These are phyloP conservation scores for Eurytoma californica DNA, from an alignment of 2,888 invertebrate species.

Conservation along the genomic window DNA sequence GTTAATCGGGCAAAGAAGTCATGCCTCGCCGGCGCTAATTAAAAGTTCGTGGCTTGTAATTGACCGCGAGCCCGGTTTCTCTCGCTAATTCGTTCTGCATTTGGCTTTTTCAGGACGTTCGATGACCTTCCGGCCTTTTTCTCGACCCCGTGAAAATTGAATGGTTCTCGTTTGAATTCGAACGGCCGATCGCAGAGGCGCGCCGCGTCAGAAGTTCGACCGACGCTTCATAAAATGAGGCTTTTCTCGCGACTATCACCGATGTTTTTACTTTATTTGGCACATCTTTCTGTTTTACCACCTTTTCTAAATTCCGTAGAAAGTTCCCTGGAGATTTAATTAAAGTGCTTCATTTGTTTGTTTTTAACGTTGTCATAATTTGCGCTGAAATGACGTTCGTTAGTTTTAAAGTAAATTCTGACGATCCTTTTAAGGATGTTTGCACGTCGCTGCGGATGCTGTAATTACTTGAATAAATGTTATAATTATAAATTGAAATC, in stretches of 20 bases:
- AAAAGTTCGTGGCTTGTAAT: slow-evolving; percentile 43
- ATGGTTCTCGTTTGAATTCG: background rate
- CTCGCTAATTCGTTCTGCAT: background rate
- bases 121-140: too few species aligned
- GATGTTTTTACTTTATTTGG: slow-evolving; percentile 31
- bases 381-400: background rate
- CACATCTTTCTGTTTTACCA: slow-evolving; percentile 29
- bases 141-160: background rate
- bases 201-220: background rate
- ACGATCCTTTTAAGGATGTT: too few species aligned
- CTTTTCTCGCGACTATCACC: slow-evolving; percentile 20
- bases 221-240: background rate
- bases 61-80: slow-evolving; percentile 22
- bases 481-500: too few species aligned
- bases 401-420: too few species aligned
- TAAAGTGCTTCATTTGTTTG: slow-evolving; percentile 27
- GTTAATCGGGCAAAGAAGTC: background rate
- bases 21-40: slow-evolving; percentile 18
- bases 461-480: too few species aligned
- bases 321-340: slow-evolving; percentile 27
- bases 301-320: slow-evolving; percentile 47
- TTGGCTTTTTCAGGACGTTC: background rate
- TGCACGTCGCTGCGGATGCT: too few species aligned
- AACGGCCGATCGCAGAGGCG: background rate
- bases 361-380: slow-evolving; percentile 25